Conservation (phyloP, 1,140 invertebrate genomes). For the Carposina sasakii region DNA sequence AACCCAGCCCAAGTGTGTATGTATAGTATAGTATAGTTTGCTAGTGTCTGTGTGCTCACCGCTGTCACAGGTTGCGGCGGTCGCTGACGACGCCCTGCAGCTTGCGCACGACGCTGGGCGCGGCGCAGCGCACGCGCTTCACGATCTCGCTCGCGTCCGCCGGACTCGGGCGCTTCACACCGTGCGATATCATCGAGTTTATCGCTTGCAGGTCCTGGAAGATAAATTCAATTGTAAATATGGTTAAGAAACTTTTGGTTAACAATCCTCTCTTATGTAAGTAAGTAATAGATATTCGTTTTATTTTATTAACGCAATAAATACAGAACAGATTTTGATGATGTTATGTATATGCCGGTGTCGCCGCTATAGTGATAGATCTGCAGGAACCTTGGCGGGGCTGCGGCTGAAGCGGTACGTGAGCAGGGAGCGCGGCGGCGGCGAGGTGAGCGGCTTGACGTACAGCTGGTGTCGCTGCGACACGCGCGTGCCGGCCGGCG, state of each 20-base stretch:
- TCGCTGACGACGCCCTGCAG: constrained; percentile 60
- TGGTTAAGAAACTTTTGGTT: too few species aligned
- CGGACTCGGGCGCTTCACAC: constrained; percentile 26
- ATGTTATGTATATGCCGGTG: too few species aligned
- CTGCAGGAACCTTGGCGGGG: constrained; percentile 84
- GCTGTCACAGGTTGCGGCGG: too few species aligned
- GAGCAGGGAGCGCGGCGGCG: constrained; percentile 74
- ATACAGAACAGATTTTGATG: too few species aligned
- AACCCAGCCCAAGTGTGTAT: too few species aligned
- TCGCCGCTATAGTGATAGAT: constrained; percentile 81
- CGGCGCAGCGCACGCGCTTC: constrained; percentile 38
- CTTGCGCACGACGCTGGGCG: constrained; percentile 48
- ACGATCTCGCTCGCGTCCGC: constrained; percentile 28
- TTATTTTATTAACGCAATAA: too few species aligned
- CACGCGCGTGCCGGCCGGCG: constrained; percentile 80
- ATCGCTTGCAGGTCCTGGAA: constrained; percentile 62
- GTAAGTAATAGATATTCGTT: too few species aligned
- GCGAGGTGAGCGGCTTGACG: constrained; percentile 79
- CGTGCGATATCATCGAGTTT: constrained; percentile 59
- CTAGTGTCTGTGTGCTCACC: too few species aligned
- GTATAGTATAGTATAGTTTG: too few species aligned
- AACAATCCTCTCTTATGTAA: too few species aligned
- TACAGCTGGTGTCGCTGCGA: constrained; percentile 78
- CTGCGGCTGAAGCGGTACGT: constrained; percentile 92
- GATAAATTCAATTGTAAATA: too few species aligned